Evolutionary conservation across 1,140 invertebrate species (phyloP).

Genomic region (Cydia strobilella): DNA sequence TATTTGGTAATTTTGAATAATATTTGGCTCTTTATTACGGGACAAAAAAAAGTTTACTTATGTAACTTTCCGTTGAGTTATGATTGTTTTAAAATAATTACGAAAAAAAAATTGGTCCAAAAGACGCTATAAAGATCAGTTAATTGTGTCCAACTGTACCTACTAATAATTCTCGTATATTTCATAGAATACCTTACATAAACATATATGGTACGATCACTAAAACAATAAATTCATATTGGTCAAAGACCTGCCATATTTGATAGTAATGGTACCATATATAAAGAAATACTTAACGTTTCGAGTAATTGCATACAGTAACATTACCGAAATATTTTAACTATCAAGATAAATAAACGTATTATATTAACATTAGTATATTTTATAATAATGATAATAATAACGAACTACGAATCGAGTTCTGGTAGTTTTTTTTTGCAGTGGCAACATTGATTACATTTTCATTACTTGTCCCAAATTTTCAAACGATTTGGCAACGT

Average conservation of each 20-base stretch:
- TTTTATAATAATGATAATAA: slow-evolving; percentile 35
- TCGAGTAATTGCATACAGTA: slow-evolving; percentile 17
- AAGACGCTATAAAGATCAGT: not conserved
- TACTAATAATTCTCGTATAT: slow-evolving; percentile 3
- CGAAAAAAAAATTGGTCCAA: not conserved
- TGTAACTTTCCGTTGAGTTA: too few species aligned
- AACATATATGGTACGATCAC: slow-evolving; percentile 6
- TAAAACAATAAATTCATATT: not conserved
- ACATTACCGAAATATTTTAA: slow-evolving; percentile 24
- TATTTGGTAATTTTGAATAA: too few species aligned
- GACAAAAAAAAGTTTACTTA: too few species aligned
- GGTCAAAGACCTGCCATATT: not conserved
- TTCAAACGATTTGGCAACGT: too few species aligned
- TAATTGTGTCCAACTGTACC: not conserved
- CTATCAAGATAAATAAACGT: slow-evolving; percentile 29
- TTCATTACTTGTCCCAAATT: too few species aligned
- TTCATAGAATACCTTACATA: not conserved
- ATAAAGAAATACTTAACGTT: slow-evolving; percentile 1
- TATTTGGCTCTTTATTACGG: too few species aligned
- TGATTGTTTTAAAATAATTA: too few species aligned
- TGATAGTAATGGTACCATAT: not conserved
- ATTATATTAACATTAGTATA: slow-evolving; percentile 36
- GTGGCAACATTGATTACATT: slow-evolving; percentile 21
- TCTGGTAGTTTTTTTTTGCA: slow-evolving; percentile 13
- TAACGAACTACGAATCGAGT: slow-evolving; percentile 24